phyloP scores from a whole-genome alignment of 2,888 invertebrate species.

The Alloplasta piceator region DNA sequence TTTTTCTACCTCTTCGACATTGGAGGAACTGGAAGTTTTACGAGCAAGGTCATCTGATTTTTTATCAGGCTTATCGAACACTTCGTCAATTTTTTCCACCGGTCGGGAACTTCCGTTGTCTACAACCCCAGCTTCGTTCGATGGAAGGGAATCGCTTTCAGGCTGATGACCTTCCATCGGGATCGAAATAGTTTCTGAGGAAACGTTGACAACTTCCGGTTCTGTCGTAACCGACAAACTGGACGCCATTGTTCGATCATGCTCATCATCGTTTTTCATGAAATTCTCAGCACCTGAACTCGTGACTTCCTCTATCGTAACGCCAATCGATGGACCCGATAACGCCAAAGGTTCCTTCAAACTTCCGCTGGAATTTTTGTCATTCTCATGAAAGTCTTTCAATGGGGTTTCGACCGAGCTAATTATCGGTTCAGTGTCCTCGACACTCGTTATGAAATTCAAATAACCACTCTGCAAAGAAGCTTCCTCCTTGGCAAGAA shows the following conservation, averaged over 20 bases:
- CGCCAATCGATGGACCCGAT: slow-evolving; percentile 68
- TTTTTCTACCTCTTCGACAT: slow-evolving; percentile 2
- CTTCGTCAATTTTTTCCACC: not conserved
- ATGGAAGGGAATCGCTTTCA: not conserved
- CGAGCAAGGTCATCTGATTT: not conserved
- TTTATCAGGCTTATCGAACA: not conserved
- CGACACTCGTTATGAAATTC: slow-evolving; percentile 78
- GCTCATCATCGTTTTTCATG: slow-evolving; percentile 37
- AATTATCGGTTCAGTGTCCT: slow-evolving; percentile 68
- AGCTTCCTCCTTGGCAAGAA: slow-evolving; percentile 68
- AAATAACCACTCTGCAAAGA: slow-evolving; percentile 72
- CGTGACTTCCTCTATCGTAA: slow-evolving; percentile 79
- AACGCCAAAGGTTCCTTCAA: slow-evolving; percentile 71
- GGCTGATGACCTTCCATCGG: slow-evolving; percentile 10
- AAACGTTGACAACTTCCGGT: slow-evolving; percentile 14
- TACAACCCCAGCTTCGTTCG: not conserved
- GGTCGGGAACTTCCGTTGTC: slow-evolving; percentile 5
- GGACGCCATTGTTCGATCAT: slow-evolving; percentile 25
- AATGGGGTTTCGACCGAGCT: not conserved
- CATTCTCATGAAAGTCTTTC: slow-evolving; percentile 33
- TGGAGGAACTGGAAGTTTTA: not conserved
- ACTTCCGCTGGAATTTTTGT: slow-evolving; percentile 51
- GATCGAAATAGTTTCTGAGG: slow-evolving; percentile 21
- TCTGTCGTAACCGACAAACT: slow-evolving; percentile 1
- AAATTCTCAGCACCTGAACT: slow-evolving; percentile 53